Conservation (phyloP, 2,797 vertebrate genomes). For the Cryptoblepharus egeriae region DNA sequence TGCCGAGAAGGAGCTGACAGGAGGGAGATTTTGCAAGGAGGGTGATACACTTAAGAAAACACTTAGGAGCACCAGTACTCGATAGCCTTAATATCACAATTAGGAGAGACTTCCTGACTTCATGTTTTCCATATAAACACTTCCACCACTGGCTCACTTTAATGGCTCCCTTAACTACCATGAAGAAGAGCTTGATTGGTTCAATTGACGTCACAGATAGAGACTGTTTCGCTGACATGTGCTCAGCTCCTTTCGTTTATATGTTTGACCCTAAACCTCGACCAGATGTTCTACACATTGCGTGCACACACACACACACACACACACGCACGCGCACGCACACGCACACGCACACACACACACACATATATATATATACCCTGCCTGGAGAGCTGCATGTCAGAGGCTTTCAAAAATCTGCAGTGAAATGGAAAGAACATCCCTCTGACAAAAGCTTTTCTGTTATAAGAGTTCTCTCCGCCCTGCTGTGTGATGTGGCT, state of each 20-base stretch:
- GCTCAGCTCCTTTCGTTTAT: constrained; percentile 75
- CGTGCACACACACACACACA: constrained; percentile 36
- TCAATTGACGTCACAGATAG: constrained; percentile 79
- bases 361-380: constrained; percentile 48
- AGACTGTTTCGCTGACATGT: constrained; percentile 70
- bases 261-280: constrained; percentile 80
- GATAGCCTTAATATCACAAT: constrained; percentile 75
- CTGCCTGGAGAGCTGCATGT: constrained; percentile 52
- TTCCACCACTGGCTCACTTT: constrained; percentile 67
- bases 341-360: constrained; percentile 35
- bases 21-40: neutral
- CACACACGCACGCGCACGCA: constrained; percentile 55
- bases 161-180: constrained; percentile 71
- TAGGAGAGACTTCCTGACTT: constrained; percentile 79
- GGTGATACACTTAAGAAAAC: neutral
- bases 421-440: constrained; percentile 60
- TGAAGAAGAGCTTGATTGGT: constrained; percentile 68
- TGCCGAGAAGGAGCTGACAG: neutral
- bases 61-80: constrained; percentile 52
- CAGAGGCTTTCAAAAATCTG: constrained; percentile 58
- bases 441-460: constrained; percentile 23
- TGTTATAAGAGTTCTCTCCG: neutral
- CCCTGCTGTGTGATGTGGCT: accelerated
- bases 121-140: constrained; percentile 83
- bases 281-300: constrained; percentile 78